A percentile compares a stretch with the other conserved stretches of the same genome.
Conservation (phyloP, 2,113 vertebrate species). For the Bufo bufo region DNA sequence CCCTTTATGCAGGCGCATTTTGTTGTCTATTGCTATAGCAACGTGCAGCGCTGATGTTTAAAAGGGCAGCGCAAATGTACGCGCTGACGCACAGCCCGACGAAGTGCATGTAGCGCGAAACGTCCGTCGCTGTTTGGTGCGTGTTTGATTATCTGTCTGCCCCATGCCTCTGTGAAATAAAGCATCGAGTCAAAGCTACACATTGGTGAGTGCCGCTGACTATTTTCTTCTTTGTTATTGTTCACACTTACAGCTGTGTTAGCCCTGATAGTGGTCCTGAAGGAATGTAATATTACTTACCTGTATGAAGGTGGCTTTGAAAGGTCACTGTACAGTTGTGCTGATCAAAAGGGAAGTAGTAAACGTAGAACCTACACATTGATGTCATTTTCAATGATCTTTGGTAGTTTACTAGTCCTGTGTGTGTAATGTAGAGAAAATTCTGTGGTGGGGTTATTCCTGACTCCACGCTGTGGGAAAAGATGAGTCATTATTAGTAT, state of each 20-base stretch:
- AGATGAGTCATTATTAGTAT: background rate
- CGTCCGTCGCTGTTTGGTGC: too few relatives aligned
- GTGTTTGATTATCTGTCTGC: too few relatives aligned
- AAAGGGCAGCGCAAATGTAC: too few relatives aligned
- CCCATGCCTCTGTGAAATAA: too few relatives aligned
- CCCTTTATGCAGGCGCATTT: too few relatives aligned
- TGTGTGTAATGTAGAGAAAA: background rate
- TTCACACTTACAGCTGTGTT: background rate
- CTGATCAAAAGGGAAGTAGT: constrained; percentile 10
- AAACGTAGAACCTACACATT: background rate
- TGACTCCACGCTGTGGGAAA: background rate
- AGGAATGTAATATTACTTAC: background rate
- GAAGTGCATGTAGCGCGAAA: too few relatives aligned
- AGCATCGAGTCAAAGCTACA: too few relatives aligned
- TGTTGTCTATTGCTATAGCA: too few relatives aligned
- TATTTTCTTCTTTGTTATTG: too few relatives aligned
- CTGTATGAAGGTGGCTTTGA: constrained; percentile 15
- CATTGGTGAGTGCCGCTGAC: too few relatives aligned
- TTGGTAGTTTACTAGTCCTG: constrained; percentile 14
- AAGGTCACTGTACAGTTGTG: background rate
- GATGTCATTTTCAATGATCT: background rate
- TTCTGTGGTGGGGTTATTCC: background rate
- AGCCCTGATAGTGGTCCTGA: background rate
- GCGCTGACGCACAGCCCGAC: too few relatives aligned
- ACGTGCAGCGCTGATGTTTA: too few relatives aligned